phyloP scores from a whole-genome alignment of 2,113 vertebrate genomes.

The Grus americana region DNA sequence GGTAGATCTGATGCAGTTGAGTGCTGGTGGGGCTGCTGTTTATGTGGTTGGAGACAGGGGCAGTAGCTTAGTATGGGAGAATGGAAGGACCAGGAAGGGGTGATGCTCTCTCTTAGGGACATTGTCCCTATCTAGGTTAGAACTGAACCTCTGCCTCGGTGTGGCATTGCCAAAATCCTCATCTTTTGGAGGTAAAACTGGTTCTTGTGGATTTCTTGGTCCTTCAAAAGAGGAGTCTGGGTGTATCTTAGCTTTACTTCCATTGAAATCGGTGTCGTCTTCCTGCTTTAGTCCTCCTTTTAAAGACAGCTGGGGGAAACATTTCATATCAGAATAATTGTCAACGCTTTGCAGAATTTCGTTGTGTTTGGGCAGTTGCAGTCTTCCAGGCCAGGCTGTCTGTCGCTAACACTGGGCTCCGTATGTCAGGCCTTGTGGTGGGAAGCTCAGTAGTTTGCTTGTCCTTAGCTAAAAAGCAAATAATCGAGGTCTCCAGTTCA shows the following conservation, averaged over 20 bases:
- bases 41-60: not conserved
- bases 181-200: not conserved
- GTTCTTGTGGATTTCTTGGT: not conserved
- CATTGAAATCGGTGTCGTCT: not conserved
- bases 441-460: not conserved
- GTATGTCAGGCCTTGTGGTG: not conserved
- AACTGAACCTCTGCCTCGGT: not conserved
- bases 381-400: not conserved
- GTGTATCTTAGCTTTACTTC: not conserved
- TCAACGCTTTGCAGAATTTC: not conserved
- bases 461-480: not conserved
- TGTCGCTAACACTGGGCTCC: not conserved
- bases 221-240: not conserved
- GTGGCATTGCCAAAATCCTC: not conserved
- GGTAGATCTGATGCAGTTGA: not conserved
- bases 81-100: not conserved
- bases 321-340: rapidly evolving
- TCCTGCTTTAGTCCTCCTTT: not conserved
- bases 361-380: not conserved
- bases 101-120: rapidly evolving
- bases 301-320: not conserved
- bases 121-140: not conserved
- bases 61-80: not conserved
- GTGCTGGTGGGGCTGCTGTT: not conserved
- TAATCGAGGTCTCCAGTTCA: not conserved